Evolutionary conservation across 2,888 invertebrate genomes (phyloP).

Genomic region (Lithophane semibrunnea): DNA sequence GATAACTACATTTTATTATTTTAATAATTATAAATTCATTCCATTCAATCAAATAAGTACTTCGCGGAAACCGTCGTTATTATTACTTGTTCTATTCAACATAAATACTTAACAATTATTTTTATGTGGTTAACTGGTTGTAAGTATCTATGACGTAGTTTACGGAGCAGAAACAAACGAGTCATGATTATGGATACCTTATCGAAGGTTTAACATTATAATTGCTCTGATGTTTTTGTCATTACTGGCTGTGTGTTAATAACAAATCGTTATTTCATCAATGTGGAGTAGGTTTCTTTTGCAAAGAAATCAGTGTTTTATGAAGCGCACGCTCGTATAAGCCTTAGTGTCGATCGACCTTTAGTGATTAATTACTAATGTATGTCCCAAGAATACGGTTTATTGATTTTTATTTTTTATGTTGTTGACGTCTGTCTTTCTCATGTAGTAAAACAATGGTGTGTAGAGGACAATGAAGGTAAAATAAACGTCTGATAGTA

Average conservation of each 20-base stretch:
- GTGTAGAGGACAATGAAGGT: conserved; percentile 73
- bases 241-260: background rate
- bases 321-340: background rate
- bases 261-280: background rate
- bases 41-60: background rate
- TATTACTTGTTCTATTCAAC: background rate
- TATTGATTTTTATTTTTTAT: conserved; percentile 60
- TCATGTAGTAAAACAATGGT: conserved; percentile 68
- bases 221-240: background rate
- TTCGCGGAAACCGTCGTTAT: background rate
- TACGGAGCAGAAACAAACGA: background rate
- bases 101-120: background rate
- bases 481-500: conserved; percentile 73
- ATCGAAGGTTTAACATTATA: background rate
- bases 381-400: conserved; percentile 56
- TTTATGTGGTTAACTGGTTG: background rate
- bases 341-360: conserved; percentile 29
- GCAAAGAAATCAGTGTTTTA: background rate
- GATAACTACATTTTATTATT: background rate
- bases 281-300: background rate
- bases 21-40: background rate
- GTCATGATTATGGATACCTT: conserved; percentile 3
- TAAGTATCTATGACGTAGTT: background rate
- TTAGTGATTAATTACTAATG: conserved; percentile 36
- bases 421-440: conserved; percentile 55